Percentiles rank a stretch among this genome's conserved stretches.
These are phyloP conservation scores for Enteromius argenteus DNA, from an alignment of 2,797 vertebrate species.

Conservation along the genomic window DNA sequence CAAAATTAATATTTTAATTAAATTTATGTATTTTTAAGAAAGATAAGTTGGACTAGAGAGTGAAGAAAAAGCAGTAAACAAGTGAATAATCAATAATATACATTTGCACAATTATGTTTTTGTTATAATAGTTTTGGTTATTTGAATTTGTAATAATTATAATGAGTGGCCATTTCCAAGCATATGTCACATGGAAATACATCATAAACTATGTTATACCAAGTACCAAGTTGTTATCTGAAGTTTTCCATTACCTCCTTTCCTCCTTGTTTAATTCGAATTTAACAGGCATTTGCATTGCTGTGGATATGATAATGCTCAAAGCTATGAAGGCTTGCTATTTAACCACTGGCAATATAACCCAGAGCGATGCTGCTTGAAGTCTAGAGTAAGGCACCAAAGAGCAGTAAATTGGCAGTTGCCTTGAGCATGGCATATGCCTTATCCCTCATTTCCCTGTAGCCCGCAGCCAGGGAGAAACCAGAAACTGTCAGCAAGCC, in stretches of 20 bases:
- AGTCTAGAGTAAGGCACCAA: constrained; percentile 45
- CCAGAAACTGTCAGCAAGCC: constrained; percentile 55
- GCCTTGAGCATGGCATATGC: constrained; percentile 52
- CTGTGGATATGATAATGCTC: constrained; percentile 17
- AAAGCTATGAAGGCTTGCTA: constrained; percentile 28
- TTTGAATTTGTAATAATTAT: not conserved
- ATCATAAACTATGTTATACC: not conserved
- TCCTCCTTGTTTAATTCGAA: not conserved
- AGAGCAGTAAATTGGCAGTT: constrained; percentile 45
- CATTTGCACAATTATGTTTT: not conserved
- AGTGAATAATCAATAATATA: not conserved
- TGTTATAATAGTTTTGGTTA: not conserved
- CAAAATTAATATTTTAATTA: not conserved
- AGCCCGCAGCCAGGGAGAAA: constrained; percentile 43
- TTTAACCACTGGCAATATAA: constrained; percentile 25
- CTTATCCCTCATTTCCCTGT: constrained; percentile 49
- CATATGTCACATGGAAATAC: not conserved
- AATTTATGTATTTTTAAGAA: not conserved
- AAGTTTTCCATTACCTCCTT: not conserved
- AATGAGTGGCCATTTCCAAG: not conserved
- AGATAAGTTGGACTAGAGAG: too few relatives aligned
- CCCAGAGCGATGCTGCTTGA: constrained; percentile 33
- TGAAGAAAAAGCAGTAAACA: not conserved
- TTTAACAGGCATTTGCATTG: constrained; percentile 17
- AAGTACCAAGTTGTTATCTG: constrained; percentile 3